Conservation (phyloP, 2,888 invertebrate species). For the Alentia gelatinosa region DNA sequence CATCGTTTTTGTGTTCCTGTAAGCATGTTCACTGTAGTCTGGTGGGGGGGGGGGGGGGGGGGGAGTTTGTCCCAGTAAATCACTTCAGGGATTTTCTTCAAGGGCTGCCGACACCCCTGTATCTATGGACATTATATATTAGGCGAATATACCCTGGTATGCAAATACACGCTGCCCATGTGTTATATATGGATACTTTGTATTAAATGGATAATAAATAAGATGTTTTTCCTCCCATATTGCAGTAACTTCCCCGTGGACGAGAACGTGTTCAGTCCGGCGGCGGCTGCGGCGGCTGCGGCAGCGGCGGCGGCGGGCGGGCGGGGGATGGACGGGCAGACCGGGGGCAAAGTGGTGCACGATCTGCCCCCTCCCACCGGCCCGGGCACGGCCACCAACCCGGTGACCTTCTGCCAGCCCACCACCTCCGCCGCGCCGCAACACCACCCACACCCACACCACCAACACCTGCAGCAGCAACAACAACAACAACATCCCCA, state of each 20-base stretch:
- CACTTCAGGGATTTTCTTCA: too few relatives aligned
- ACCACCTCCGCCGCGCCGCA: conserved; percentile 21
- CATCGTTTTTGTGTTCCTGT: too few relatives aligned
- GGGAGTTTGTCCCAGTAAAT: too few relatives aligned
- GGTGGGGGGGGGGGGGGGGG: too few relatives aligned
- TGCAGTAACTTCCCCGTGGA: conserved; percentile 46
- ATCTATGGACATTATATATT: too few relatives aligned
- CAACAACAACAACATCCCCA: conserved; percentile 52
- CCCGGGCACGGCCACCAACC: background rate
- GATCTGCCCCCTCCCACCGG: background rate
- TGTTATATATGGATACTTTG: too few relatives aligned
- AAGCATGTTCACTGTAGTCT: too few relatives aligned
- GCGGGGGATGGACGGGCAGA: background rate
- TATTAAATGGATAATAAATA: too few relatives aligned
- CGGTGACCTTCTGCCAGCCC: conserved; percentile 38
- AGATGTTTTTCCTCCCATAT: too few relatives aligned
- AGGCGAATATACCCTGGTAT: too few relatives aligned
- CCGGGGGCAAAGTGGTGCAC: background rate
- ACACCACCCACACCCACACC: background rate
- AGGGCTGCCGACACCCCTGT: too few relatives aligned
- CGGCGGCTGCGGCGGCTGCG: background rate
- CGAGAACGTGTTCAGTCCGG: conserved; percentile 24
- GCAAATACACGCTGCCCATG: too few relatives aligned
- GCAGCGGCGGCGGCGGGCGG: background rate
- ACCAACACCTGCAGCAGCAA: conserved; percentile 14